Conservation (phyloP, 2,113 vertebrate genomes). For the Nerophis ophidion region DNA sequence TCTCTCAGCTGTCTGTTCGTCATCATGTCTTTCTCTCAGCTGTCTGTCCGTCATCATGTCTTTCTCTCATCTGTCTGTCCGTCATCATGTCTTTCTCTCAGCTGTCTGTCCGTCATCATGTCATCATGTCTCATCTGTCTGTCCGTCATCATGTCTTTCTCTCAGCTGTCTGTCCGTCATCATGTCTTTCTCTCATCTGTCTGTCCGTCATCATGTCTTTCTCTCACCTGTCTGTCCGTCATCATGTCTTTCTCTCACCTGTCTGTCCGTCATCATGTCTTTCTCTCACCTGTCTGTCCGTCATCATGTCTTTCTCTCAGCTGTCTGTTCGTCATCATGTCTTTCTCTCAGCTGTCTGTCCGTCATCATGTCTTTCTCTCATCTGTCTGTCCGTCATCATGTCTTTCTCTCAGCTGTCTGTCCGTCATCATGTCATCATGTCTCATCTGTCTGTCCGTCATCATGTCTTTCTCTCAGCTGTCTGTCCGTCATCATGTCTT, state of each 20-base stretch:
- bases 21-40: no score
- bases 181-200: no score
- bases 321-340: no score
- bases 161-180: constrained; percentile 25
- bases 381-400: constrained; percentile 18
- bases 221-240: constrained; percentile 25
- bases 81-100: constrained; percentile 12
- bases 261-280: constrained; percentile 6
- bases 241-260: no score
- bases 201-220: constrained; percentile 8
- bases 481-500: no score
- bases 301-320: constrained; percentile 12
- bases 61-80: constrained; percentile 22
- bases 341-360: background rate
- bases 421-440: no score
- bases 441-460: constrained; percentile 1
- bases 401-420: constrained; percentile 21
- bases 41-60: constrained; percentile 1
- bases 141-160: constrained; percentile 13
- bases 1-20: constrained; percentile 23
- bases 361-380: constrained; percentile 14
- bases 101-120: no score
- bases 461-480: constrained; percentile 11
- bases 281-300: constrained; percentile 20
- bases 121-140: no score